Evolutionary conservation across 2,113 vertebrate species (phyloP).

Genomic region (Gorsachius goisagi): DNA sequence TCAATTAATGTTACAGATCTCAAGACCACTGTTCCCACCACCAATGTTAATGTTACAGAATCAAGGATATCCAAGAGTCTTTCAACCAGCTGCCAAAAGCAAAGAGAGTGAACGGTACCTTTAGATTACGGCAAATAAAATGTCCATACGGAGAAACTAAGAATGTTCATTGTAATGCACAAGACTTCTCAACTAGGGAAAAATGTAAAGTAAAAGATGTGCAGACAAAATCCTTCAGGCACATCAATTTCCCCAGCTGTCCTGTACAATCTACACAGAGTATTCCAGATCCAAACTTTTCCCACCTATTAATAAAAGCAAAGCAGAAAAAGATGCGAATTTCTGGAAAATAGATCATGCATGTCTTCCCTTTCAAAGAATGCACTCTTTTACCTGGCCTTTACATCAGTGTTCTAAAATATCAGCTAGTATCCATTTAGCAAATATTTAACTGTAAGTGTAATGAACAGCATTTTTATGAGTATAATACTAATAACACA

Average conservation of each 20-base stretch:
- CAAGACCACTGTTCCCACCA: background rate
- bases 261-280: background rate
- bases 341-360: background rate
- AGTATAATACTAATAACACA: background rate
- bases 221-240: background rate
- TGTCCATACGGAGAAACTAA: background rate
- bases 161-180: background rate
- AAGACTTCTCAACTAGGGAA: background rate
- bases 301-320: background rate
- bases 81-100: background rate
- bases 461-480: background rate
- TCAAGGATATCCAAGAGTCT: background rate
- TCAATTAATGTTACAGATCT: constrained; percentile 18
- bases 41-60: background rate
- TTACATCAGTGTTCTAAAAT: background rate
- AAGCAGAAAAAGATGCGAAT: background rate
- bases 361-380: background rate
- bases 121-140: background rate
- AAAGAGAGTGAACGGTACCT: background rate
- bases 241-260: background rate
- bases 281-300: background rate
- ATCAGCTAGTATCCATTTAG: background rate
- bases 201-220: background rate
- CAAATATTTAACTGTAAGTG: background rate
- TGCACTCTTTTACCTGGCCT: background rate